Conservation (phyloP, 2,113 vertebrate species). For the Aspiorhynchus laticeps region DNA sequence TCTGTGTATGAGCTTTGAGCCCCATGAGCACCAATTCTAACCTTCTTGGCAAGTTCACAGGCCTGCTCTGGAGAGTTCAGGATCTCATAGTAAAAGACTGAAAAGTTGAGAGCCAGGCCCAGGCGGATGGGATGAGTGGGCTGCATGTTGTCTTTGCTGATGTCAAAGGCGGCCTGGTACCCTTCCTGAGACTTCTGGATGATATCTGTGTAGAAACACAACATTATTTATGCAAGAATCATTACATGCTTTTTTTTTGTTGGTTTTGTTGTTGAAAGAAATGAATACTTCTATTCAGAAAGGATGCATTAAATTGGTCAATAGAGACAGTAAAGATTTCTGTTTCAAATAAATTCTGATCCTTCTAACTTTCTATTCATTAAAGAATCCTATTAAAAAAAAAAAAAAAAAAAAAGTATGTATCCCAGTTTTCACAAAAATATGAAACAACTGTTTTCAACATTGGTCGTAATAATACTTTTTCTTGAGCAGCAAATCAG, state of each 20-base stretch:
- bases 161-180: constrained; percentile 87
- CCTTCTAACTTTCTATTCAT: background rate
- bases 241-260: background rate
- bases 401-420: too few relatives aligned
- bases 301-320: background rate
- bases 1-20: background rate
- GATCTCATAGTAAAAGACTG: constrained; percentile 97
- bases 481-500: background rate
- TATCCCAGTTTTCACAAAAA: too few relatives aligned
- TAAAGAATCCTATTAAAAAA: background rate
- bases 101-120: constrained; percentile 97
- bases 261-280: background rate
- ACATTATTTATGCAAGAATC: background rate
- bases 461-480: background rate
- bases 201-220: constrained; percentile 71
- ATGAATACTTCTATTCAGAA: background rate
- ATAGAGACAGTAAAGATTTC: background rate
- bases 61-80: constrained; percentile 89
- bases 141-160: constrained; percentile 90
- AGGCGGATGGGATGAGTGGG: constrained; percentile 96
- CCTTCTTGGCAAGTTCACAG: constrained; percentile 90
- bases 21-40: constrained; percentile 60
- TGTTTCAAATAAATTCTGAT: background rate
- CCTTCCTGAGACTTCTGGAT: constrained; percentile 84
- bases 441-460: background rate